Percentiles rank a stretch among this genome's conserved stretches.
These are phyloP conservation scores for Pelosia muscerda DNA, from an alignment of 2,888 invertebrate species.

Conservation along the genomic window DNA sequence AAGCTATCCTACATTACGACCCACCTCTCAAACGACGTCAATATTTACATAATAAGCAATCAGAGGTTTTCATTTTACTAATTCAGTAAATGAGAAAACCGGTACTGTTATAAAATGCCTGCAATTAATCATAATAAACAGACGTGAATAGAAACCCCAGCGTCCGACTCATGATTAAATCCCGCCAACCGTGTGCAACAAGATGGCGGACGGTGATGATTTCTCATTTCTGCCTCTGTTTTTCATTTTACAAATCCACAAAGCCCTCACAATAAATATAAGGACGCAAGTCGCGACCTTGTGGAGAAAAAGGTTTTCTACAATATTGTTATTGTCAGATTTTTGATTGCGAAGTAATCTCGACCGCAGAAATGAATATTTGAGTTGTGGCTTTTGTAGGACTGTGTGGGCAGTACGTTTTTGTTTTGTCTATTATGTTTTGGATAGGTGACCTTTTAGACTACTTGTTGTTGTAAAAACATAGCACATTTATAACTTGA, in stretches of 20 bases:
- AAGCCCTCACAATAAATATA: conserved; percentile 23
- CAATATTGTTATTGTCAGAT: conserved; percentile 56
- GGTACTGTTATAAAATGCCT: background rate
- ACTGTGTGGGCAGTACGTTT: conserved; percentile 6
- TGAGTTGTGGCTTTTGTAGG: conserved; percentile 21
- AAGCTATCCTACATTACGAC: too few species aligned
- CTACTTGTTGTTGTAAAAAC: background rate
- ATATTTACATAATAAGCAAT: background rate
- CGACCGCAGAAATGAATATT: conserved; percentile 44
- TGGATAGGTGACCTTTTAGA: background rate
- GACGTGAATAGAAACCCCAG: conserved; percentile 29
- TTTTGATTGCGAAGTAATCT: conserved; percentile 56
- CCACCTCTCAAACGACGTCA: background rate
- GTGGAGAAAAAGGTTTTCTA: conserved; percentile 47
- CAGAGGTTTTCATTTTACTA: background rate
- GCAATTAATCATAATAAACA: conserved; percentile 10
- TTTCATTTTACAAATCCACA: conserved; percentile 58
- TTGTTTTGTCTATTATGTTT: background rate
- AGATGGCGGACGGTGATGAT: conserved; percentile 51
- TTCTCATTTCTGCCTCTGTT: conserved; percentile 48
- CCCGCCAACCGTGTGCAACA: conserved; percentile 57
- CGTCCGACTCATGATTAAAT: conserved; percentile 56
- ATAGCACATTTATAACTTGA: background rate
- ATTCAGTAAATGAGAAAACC: background rate
- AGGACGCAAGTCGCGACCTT: conserved; percentile 46